phyloP scores from a whole-genome alignment of 2,797 vertebrate species.

The Acrossocheilus wenchowensis region DNA sequence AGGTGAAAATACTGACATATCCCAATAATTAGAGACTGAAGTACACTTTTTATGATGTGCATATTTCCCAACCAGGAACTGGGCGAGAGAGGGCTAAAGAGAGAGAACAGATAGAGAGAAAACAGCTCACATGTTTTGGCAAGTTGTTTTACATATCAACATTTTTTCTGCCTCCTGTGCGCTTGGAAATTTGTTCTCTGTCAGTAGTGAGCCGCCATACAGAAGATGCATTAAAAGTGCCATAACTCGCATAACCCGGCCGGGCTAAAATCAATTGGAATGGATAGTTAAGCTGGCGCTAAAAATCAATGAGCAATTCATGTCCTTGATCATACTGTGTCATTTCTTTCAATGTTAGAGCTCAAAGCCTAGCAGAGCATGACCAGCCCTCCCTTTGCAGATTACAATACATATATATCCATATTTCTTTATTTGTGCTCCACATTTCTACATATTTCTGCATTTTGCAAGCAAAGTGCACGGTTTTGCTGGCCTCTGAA shows the following conservation, averaged over 20 bases:
- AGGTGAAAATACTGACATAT: constrained; percentile 59
- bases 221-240: constrained; percentile 84
- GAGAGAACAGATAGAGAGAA: constrained; percentile 57
- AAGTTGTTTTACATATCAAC: constrained; percentile 45
- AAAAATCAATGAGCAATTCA: constrained; percentile 88
- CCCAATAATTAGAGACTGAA: constrained; percentile 62
- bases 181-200: constrained; percentile 62
- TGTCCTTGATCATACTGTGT: constrained; percentile 86
- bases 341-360: constrained; percentile 82
- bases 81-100: constrained; percentile 43
- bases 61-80: constrained; percentile 46
- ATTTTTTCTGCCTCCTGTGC: constrained; percentile 2
- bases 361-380: constrained; percentile 69
- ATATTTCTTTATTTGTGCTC: constrained; percentile 24
- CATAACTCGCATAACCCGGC: constrained; percentile 82
- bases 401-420: constrained; percentile 46
- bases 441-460: constrained; percentile 1
- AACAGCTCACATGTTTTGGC: constrained; percentile 59
- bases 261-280: constrained; percentile 86
- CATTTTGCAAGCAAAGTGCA: constrained; percentile 12
- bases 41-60: constrained; percentile 64
- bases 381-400: constrained; percentile 60
- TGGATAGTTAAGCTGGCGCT: constrained; percentile 86
- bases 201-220: constrained; percentile 76
- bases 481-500: constrained; percentile 22